Conservation (phyloP, 2,113 vertebrate genomes). For the Centropus bengalensis region DNA sequence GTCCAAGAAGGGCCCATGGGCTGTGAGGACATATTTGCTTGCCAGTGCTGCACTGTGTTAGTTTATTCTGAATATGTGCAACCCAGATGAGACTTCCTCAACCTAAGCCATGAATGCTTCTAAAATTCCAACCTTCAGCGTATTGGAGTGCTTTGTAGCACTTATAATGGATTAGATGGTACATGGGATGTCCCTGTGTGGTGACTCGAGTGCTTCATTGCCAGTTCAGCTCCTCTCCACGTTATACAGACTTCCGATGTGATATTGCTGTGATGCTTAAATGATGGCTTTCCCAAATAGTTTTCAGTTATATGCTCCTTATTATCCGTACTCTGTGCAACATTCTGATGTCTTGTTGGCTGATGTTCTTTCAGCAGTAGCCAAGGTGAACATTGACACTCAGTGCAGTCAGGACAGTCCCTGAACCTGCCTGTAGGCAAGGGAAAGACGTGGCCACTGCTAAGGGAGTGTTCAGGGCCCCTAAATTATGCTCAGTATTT, state of each 20-base stretch:
- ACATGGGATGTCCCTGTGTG: background rate
- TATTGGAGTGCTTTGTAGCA: background rate
- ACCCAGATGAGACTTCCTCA: background rate
- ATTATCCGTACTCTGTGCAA: background rate
- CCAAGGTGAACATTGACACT: rapidly evolving
- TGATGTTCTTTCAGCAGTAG: background rate
- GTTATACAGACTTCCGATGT: background rate
- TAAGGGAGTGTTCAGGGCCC: background rate
- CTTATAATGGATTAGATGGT: rapidly evolving
- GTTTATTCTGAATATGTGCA: background rate
- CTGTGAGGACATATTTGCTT: background rate
- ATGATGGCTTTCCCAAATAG: background rate
- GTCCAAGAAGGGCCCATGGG: background rate
- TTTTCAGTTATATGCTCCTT: background rate
- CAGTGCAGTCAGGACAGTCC: background rate
- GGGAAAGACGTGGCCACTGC: rapidly evolving
- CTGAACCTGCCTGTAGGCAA: background rate
- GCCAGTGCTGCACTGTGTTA: background rate
- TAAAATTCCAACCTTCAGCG: background rate
- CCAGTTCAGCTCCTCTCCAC: background rate
- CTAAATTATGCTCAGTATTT: background rate
- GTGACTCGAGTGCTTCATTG: rapidly evolving
- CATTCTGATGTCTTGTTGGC: background rate
- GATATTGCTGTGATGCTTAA: background rate
- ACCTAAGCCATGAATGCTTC: background rate